Evolutionary conservation across 2,113 vertebrate genomes (phyloP), one percentile per base, ranked within the genome.

Genomic region (Pleuronectes platessa): DNA sequence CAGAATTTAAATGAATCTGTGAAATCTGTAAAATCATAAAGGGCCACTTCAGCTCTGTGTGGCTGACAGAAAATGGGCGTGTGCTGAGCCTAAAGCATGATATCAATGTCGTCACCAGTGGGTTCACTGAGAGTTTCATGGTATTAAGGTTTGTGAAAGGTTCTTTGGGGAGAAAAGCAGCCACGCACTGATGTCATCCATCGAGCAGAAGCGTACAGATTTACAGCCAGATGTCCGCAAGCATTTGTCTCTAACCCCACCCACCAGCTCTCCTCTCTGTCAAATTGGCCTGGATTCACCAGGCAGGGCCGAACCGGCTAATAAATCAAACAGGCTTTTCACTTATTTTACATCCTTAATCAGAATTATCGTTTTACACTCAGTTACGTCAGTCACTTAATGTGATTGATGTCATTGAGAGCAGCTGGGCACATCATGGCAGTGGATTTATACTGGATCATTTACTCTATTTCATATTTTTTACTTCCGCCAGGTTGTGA

Each of bases 111-210:
- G 67, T 88, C 61, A 71, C 79, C 61, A 17, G 54, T 26, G 74
- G 68, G 49, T 24, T 62, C 45, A 4, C 56, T 1, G 1, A 7
- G 31, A 31, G 31, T 31, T 31, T 31, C 68, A 37, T 71, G 64
- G 27, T 74, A 55, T 68, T 51, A 73, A 61, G 23, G 37, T 81
- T 76, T 74, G 72, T 68, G 76, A 72, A 74, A 58, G 73, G 61
- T 21, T 63, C 81, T 74, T 86, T 6, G 0, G 70, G 70, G 54
- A 79, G 71, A 42, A 51, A 64, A 13, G 47, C 66, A 76, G 56
- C 78, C 9, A 20, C 80, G 62, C 24, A 13, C 51, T 92, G 90
- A 89, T 87, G 86, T 90, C 88, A 91, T 90, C 31, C 58, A 59
- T 21, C 5, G 5, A 71, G 71, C 74, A 79, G 70, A 79, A 68